Percentiles rank a stretch among this genome's conserved stretches.
These are phyloP conservation scores for Aspidiotus destructor DNA, from an alignment of 2,888 invertebrate genomes.

Conservation along the genomic window DNA sequence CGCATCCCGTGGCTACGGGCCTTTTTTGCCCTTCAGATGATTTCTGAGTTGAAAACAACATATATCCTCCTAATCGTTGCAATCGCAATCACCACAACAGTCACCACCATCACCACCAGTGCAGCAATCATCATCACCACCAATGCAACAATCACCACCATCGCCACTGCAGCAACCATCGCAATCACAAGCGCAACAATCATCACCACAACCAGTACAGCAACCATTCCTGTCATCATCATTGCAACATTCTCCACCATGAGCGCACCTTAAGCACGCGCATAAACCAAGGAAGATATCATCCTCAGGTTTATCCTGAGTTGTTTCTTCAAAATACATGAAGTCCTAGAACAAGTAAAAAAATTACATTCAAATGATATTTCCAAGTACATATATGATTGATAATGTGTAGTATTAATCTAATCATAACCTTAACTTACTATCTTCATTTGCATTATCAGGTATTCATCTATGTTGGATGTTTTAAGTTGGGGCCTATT, in stretches of 20 bases:
- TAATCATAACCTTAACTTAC: background rate
- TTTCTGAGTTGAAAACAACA: too few species aligned
- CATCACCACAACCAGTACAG: background rate
- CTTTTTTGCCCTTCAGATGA: too few species aligned
- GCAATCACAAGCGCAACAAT: background rate
- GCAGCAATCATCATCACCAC: too few species aligned
- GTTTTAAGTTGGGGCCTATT: too few species aligned
- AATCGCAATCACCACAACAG: too few species aligned
- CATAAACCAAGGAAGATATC: background rate
- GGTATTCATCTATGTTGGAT: too few species aligned
- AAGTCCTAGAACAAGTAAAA: background rate
- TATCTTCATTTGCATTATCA: too few species aligned
- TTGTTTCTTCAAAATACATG: background rate
- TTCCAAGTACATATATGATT: background rate
- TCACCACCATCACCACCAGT: too few species aligned
- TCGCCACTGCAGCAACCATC: background rate
- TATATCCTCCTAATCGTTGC: too few species aligned
- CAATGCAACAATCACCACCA: background rate
- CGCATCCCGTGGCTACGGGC: too few species aligned
- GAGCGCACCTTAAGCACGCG: background rate
- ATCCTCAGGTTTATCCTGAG: background rate
- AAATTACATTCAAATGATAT: background rate
- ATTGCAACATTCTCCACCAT: background rate
- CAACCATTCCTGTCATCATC: background rate
- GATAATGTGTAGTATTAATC: background rate